Evolutionary conservation across 2,888 invertebrate genomes (phyloP).

Genomic region (Calephelis perditalis): DNA sequence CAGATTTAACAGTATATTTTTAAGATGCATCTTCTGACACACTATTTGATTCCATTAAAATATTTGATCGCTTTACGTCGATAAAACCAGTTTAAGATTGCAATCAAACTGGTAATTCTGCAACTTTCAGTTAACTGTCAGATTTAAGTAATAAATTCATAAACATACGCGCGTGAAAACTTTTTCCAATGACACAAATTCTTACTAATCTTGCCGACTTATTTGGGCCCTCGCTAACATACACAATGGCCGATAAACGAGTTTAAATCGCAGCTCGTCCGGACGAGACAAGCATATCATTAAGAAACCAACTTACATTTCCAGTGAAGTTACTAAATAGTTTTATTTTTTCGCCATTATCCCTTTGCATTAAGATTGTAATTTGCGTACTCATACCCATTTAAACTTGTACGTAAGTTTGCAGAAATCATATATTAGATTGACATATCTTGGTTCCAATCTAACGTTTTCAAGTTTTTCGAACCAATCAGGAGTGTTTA

Average conservation of each 20-base stretch:
- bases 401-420: constrained; percentile 28
- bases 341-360: constrained; percentile 32
- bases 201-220: constrained; percentile 44
- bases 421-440: constrained; percentile 39
- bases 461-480: constrained; percentile 44
- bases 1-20: neutral
- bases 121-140: constrained; percentile 11
- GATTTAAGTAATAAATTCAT: constrained; percentile 32
- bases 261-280: constrained; percentile 60
- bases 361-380: constrained; percentile 31
- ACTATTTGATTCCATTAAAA: neutral
- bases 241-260: constrained; percentile 61
- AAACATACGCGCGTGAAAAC: constrained; percentile 34
- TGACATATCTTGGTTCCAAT: constrained; percentile 51
- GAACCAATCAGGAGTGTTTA: constrained; percentile 31
- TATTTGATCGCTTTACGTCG: neutral
- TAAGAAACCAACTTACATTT: constrained; percentile 39
- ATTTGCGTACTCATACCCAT: constrained; percentile 25
- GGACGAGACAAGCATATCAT: constrained; percentile 65
- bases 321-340: constrained; percentile 21
- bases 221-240: constrained; percentile 48
- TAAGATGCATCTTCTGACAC: neutral
- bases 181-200: constrained; percentile 37
- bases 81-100: neutral
- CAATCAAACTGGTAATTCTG: constrained; percentile 4